Evolutionary conservation across 1,140 invertebrate species (phyloP), one percentile per base, ranked within the genome.

Genomic region (Drosophila pandora): DNA sequence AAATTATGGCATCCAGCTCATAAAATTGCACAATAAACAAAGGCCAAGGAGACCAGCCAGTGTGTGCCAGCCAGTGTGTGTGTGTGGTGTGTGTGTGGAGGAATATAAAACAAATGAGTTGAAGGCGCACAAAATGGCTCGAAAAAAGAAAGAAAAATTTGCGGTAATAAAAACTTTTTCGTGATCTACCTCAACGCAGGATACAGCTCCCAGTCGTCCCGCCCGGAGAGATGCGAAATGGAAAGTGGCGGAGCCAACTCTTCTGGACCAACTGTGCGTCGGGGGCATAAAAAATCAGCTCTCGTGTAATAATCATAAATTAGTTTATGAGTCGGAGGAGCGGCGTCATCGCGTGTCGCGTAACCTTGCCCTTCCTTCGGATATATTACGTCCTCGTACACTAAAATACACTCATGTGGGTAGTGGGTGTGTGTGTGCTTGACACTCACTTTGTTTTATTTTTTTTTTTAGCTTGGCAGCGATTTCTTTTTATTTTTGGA

Each of bases 271-370:
- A 21, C 43, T 76, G 55, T 58, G 57, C 57, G 62, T 49, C 41
- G 47, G 45, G 63, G 78, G 83, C 67, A 88, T 87, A 88, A 83
- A 88, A 87, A 87, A 83, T 88, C 83, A 88, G 83, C 83, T 76
- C 83, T 88, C 55, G 76, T 70, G 85, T 90, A 90, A 90, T 90
- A 90, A 90, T 90, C 87, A 90, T 90, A 90, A 90, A 90, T 90
- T 90, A 90, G 87, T 90, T 90, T 87, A 90, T 85, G 81, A 88
- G 84, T 79, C 82, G 43, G 23, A 63, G 69, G 70, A 73, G 59
- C 58, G 56, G 59, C 69, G 62, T 63, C 76, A 69, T 80, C 78
- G 82, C 82, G 82, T 88, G 83, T 57, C 79, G 83, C 79, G 76
- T 83, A 88, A 88, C 83, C 83, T 88, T 88, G 83, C 79, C 79